These are phyloP conservation scores for Pollenia angustigena DNA, from an alignment of 2,888 invertebrate species.

Conservation along the genomic window DNA sequence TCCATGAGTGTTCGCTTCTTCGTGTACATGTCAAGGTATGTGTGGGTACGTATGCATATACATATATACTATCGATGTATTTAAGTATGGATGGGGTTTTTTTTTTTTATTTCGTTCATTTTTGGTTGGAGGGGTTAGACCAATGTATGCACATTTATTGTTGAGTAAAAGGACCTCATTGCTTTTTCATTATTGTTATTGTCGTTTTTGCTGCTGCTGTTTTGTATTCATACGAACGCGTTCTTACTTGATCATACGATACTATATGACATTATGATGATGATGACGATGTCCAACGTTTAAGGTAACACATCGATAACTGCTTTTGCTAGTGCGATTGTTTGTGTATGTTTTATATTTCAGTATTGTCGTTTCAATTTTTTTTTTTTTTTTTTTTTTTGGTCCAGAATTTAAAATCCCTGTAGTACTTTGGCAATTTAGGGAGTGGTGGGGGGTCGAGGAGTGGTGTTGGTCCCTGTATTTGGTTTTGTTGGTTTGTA, in stretches of 20 bases:
- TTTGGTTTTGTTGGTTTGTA: conserved; percentile 36
- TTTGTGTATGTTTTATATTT: conserved; percentile 13
- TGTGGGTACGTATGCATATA: background rate
- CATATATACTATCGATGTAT: conserved; percentile 20
- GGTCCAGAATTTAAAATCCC: conserved; percentile 50
- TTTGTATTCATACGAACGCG: conserved; percentile 32
- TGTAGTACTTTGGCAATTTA: conserved; percentile 34
- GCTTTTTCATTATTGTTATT: conserved; percentile 46
- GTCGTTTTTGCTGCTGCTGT: background rate
- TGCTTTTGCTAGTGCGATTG: conserved; percentile 33
- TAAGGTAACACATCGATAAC: conserved; percentile 66
- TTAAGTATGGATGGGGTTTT: background rate
- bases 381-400: background rate
- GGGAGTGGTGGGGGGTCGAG: background rate
- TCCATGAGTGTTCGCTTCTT: conserved; percentile 47
- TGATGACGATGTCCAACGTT: conserved; percentile 59
- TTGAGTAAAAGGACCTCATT: conserved; percentile 56
- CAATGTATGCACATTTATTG: conserved; percentile 52
- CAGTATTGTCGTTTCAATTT: conserved; percentile 5
- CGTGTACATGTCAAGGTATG: conserved; percentile 32
- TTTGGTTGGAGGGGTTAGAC: conserved; percentile 54
- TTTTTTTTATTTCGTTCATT: conserved; percentile 44
- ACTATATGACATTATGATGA: conserved; percentile 68
- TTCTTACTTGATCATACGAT: conserved; percentile 32
- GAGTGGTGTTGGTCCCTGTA: background rate